Base-by-base conservation (phyloP, 2,797 vertebrate species). In the Enteromius afrohamiltoni region DNA sequence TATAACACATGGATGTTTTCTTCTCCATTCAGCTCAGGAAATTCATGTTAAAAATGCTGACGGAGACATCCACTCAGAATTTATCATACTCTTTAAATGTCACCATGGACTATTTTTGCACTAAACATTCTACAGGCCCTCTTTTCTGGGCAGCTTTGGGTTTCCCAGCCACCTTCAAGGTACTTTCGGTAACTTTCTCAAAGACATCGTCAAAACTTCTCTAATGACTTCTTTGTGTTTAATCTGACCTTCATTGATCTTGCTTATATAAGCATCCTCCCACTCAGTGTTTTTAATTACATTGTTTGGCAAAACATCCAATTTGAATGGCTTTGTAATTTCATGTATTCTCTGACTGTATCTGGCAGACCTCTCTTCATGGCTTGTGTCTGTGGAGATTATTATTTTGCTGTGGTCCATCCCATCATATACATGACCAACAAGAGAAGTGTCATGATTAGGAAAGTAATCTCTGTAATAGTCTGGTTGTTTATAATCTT, bases 401-500 rank as follows among this genome's bases (percentile, higher is more conserved):
- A 91, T 70, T 93, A 92, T 84, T 8, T 94, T 71, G 93, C 93
- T 51, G 93, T 94, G 68, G 79, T 93, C 73, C 85, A 93, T 79
- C 93, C 93, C 0, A 82, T 93, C 69, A 29, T 45, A 42, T 94
- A 93, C 80, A 89, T 71, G 31, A 86, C 82, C 55, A 89, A 16
- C n/a, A 93, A 89, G 40, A 89, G 80, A 58, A 83, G 90, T 65
- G 40, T 11, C 68, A 84, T 88, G 37, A 34, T 76, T 34, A 90
- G 90, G 71, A 47, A 88, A 1, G 1, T 85, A 3, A 70, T 87
- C 16, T 87, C 31, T 9, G 23, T 3, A 1, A 7, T 77, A 1
- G 76, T 92, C 76, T 93, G 91, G 91, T 10, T 55, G 23, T 2
- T 86, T 4, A 87, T 88, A 0, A 0, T 88, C 3, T n/a, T 13